Percentiles rank a stretch among this genome's conserved stretches.
phyloP scores from a whole-genome alignment of 2,888 invertebrate species.

The Dilophus febrilis region DNA sequence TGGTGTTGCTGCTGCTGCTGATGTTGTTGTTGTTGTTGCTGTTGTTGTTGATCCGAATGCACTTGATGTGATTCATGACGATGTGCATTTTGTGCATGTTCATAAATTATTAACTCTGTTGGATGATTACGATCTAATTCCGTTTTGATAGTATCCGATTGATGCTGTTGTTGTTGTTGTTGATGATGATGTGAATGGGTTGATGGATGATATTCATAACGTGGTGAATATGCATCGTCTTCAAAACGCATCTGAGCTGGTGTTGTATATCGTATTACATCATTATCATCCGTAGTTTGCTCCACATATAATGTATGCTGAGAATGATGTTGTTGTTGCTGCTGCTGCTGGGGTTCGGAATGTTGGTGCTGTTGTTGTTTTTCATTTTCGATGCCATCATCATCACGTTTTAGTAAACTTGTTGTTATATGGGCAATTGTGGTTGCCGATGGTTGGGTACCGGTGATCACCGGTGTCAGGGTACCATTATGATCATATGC shows the following conservation, averaged over 20 bases:
- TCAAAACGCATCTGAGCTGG: constrained; percentile 5
- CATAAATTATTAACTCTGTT: background rate
- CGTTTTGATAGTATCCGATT: background rate
- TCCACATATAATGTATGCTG: constrained; percentile 7
- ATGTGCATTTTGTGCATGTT: background rate
- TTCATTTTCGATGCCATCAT: background rate
- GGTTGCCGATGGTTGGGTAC: constrained; percentile 1
- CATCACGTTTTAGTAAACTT: constrained; percentile 12
- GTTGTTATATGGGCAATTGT: constrained; percentile 9
- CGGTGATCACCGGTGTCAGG: background rate
- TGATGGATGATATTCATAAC: background rate
- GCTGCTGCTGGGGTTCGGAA: background rate
- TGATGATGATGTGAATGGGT: background rate
- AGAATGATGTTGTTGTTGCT: background rate
- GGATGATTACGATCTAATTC: no score
- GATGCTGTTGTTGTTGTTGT: constrained; percentile 4
- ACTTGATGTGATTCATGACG: background rate
- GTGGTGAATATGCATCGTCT: background rate
- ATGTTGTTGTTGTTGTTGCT: constrained; percentile 2
- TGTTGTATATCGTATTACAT: constrained; percentile 1
- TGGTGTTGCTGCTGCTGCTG: constrained; percentile 1
- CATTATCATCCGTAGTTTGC: constrained; percentile 1
- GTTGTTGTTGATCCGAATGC: background rate
- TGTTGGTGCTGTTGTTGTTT: background rate
- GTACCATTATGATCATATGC: constrained; percentile 8